phyloP scores from a whole-genome alignment of 2,888 invertebrate genomes.

The Gryllus longicercus region DNA sequence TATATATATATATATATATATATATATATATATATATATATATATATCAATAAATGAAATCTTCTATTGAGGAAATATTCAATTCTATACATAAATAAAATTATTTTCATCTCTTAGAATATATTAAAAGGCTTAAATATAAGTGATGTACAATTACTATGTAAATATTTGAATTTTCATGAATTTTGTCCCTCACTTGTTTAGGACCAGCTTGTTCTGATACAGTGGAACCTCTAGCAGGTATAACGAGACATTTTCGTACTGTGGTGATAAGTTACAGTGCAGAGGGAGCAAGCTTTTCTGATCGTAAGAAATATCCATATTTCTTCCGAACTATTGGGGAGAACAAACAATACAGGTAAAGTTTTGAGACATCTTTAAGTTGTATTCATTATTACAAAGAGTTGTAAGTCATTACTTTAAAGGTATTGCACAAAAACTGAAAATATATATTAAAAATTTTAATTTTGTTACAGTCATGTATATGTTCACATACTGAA shows the following conservation, averaged over 20 bases:
- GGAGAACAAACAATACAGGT: slow-evolving; percentile 67
- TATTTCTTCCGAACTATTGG: slow-evolving; percentile 78
- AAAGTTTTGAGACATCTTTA: neutral
- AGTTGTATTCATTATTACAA: neutral
- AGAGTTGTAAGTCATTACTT: too few relatives aligned
- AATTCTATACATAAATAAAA: too few relatives aligned
- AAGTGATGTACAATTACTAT: too few relatives aligned
- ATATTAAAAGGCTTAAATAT: too few relatives aligned
- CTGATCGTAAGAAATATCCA: slow-evolving; percentile 66
- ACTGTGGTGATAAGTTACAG: slow-evolving; percentile 73
- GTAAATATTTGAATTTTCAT: too few relatives aligned
- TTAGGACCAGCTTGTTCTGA: slow-evolving; percentile 74
- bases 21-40: too few relatives aligned
- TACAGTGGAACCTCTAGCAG: slow-evolving; percentile 74
- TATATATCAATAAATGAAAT: too few relatives aligned
- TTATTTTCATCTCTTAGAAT: too few relatives aligned
- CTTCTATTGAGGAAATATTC: too few relatives aligned
- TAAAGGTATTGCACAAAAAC: too few relatives aligned
- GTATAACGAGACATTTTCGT: slow-evolving; percentile 68
- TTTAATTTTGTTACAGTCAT: slow-evolving; percentile 44
- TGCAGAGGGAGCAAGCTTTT: slow-evolving; percentile 71
- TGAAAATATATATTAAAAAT: slow-evolving; percentile 12
- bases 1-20: too few relatives aligned
- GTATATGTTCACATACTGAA: slow-evolving; percentile 63
- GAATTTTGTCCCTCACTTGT: neutral